phyloP scores from a whole-genome alignment of 2,113 vertebrate species.

The Neotoma lepida region DNA sequence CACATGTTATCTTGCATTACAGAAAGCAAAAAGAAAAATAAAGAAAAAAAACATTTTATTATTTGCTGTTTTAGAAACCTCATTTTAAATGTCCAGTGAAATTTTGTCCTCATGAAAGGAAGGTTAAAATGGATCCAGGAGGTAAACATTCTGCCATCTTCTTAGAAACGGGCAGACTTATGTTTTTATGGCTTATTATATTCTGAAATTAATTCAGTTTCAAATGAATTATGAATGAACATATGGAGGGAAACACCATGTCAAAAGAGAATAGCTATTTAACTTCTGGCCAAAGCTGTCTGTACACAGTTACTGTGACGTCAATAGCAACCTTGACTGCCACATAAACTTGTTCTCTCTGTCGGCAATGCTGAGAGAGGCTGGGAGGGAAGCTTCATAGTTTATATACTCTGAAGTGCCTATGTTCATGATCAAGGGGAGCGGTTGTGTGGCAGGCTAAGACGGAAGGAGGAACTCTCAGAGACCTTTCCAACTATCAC shows the following conservation, averaged over 20 bases:
- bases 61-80: not conserved
- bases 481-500: not conserved
- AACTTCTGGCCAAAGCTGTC: not conserved
- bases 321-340: fast-evolving
- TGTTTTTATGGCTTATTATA: not conserved
- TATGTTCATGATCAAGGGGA: not conserved
- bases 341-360: fast-evolving
- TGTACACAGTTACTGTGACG: fast-evolving
- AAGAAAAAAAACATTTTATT: not conserved
- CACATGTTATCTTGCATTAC: conserved; percentile 47
- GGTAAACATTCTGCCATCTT: not conserved
- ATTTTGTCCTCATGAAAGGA: not conserved
- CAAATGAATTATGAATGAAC: not conserved
- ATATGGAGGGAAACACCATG: not conserved
- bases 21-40: conserved; percentile 58
- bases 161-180: not conserved
- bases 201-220: conserved; percentile 1
- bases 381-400: not conserved
- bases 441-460: not conserved
- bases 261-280: not conserved
- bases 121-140: not conserved
- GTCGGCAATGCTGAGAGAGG: not conserved
- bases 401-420: not conserved
- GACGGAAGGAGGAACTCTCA: not conserved
- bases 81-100: not conserved